Base-by-base conservation (phyloP, 2,113 vertebrate genomes). In the Lepus americanus region DNA sequence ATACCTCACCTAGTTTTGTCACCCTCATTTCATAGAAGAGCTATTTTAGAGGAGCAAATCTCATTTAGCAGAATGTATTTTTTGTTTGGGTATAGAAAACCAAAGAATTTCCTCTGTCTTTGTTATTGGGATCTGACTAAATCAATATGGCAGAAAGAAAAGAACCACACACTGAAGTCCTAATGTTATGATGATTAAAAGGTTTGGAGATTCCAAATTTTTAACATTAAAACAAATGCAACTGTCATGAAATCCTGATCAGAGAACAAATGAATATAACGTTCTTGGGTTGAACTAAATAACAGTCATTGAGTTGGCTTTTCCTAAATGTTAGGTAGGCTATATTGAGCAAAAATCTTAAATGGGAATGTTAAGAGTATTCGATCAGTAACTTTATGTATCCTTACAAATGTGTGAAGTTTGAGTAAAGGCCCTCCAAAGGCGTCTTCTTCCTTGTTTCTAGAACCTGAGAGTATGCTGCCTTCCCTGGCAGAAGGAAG, bases 1-100 rank as follows among this genome's bases (percentile, higher is more conserved):
- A 8, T 55, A 74, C 44, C 55, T 88, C 70, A 84, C 20, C 8
- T 66, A 79, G 72, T 73, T 88, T 89, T 85, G n/a, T 86, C n/a
- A 95, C 22, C 23, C 89, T 10, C 59, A 49, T 89, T 86, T 92
- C 55, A 84, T 44, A 5, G 31, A 77, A 74, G 81, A 78, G 29
- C 7, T 94, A 17, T 78, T 92, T 89, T 96, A 70, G 39, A 44
- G 86, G 14, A 90, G 20, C 12, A 92, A 94, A 63, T 87, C 70
- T 74, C 73, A 89, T 63, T 92, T 88, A 90, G 69, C 39, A 79
- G 29, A 1, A 36, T 85, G 5, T 74, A 44, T 95, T 87, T 87
- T 92, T 76, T 92, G 4, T 55, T 90, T 89, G 51, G 17, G 12
- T 70, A 78, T 19, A 17, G 76, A 90, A 91, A 90, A 87, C n/a